Conservation (phyloP, 2,888 invertebrate species). For the Atherix ibis region DNA sequence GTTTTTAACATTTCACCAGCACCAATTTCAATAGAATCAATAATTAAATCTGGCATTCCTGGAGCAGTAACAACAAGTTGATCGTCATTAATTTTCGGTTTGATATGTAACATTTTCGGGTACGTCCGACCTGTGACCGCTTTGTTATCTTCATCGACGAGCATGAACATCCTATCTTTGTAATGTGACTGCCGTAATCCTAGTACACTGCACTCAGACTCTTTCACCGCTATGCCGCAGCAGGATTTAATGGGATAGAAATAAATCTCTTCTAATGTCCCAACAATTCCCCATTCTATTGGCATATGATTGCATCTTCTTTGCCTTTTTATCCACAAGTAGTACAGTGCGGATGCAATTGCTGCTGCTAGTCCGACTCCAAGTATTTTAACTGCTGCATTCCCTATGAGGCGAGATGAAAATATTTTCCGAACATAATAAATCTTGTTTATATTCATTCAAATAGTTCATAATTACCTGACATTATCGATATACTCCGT, state of each 20-base stretch:
- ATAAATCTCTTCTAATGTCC: slow-evolving; percentile 4
- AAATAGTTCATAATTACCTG: too few species aligned
- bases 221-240: slow-evolving; percentile 3
- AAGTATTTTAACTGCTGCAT: too few species aligned
- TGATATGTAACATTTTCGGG: slow-evolving; percentile 8
- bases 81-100: slow-evolving; percentile 5
- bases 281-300: slow-evolving; percentile 7
- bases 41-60: slow-evolving; percentile 38
- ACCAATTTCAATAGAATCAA: slow-evolving; percentile 33
- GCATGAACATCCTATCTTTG: slow-evolving; percentile 8
- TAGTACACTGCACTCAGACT: slow-evolving; percentile 3
- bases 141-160: slow-evolving; percentile 6
- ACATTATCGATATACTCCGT: too few species aligned
- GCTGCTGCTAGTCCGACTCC: not conserved
- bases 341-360: not conserved
- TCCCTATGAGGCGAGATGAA: too few species aligned
- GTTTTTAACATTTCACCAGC: slow-evolving; percentile 30
- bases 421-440: too few species aligned
- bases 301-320: slow-evolving; percentile 4
- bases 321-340: slow-evolving; percentile 2
- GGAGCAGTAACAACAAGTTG: slow-evolving; percentile 38
- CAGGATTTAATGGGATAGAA: slow-evolving; percentile 9
- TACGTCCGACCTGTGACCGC: slow-evolving; percentile 5
- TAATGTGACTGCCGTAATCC: slow-evolving; percentile 3
- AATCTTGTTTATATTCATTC: too few species aligned